Base-by-base conservation (phyloP, 2,797 vertebrate species). In the Sebastes melanostomus region DNA sequence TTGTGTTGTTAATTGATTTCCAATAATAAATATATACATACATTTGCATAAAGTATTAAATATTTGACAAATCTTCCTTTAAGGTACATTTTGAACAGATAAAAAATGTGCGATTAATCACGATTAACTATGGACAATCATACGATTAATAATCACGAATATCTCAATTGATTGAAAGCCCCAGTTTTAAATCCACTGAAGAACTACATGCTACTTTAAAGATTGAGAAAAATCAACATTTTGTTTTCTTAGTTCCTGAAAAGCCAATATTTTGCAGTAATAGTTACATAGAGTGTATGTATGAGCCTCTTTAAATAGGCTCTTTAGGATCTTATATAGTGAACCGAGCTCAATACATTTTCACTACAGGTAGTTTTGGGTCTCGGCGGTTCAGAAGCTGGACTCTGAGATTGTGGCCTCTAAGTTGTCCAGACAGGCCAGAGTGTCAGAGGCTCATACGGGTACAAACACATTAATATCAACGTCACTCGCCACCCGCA, bases 381-480 rank as follows among this genome's bases (percentile, higher is more conserved):
- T 20, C 18, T 42, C 4, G n/a, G 34, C 29, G 22, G 63, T 61
- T 68, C 56, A 60, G 65, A 34, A 58, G 46, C 54, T 13, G 30
- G 22, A 61, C 77, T 78, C 81, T 68, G 68, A 78, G 77, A 83
- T 69, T 74, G 81, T 61, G 66, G 81, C 46, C 11, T 84, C 76
- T 88, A 84, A 92, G 86, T 27, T 32, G 63, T 86, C 67, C 75
- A 78, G 92, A 92, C 91, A 85, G 80, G 73, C 72, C 78, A 30
- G 78, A 82, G 85, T 80, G 90, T 90, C 86, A 85, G 86, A 79
- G 73, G 86, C 90, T 89, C 72, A 75, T 81, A 89, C 65, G 66
- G 89, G 89, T 89, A 90, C 90, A 77, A 90, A 84, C 83, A 85
- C 90, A 93, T 95, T 95, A 94, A 94, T 93, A 93, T 95, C 93